Percentiles rank a stretch among this genome's conserved stretches.
phyloP scores from a whole-genome alignment of 2,113 vertebrate genomes.

The Pavo muticus region DNA sequence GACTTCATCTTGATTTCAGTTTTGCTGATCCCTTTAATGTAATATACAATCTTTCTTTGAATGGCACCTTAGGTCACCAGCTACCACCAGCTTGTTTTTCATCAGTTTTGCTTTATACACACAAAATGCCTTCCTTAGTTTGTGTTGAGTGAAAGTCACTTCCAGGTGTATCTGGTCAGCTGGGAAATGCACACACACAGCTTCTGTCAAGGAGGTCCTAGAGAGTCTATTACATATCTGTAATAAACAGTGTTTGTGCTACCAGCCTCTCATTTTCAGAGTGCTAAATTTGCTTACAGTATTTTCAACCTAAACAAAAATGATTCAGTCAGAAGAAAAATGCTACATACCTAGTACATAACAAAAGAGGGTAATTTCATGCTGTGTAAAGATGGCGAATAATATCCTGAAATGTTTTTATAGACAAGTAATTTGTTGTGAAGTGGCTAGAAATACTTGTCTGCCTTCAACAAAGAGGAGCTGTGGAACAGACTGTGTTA shows the following conservation, averaged over 20 bases:
- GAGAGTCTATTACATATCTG: background rate
- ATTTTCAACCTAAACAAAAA: slow-evolving; percentile 16
- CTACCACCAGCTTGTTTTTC: background rate
- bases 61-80: background rate
- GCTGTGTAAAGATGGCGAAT: slow-evolving; percentile 27
- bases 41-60: background rate
- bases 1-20: background rate
- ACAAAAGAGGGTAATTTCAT: slow-evolving; percentile 38
- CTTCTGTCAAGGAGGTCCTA: background rate
- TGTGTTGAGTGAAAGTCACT: background rate
- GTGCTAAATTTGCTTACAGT: background rate
- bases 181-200: background rate
- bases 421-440: slow-evolving; percentile 20
- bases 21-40: background rate
- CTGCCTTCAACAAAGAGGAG: background rate
- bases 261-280: background rate
- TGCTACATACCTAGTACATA: background rate
- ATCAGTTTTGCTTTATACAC: background rate
- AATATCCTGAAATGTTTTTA: slow-evolving; percentile 13
- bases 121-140: background rate
- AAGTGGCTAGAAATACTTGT: background rate
- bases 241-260: background rate
- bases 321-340: background rate
- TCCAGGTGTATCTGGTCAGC: background rate
- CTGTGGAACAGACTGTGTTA: background rate